These are phyloP conservation scores for Dinothrombium tinctorium DNA, from an alignment of 1,140 invertebrate species.

Conservation along the genomic window DNA sequence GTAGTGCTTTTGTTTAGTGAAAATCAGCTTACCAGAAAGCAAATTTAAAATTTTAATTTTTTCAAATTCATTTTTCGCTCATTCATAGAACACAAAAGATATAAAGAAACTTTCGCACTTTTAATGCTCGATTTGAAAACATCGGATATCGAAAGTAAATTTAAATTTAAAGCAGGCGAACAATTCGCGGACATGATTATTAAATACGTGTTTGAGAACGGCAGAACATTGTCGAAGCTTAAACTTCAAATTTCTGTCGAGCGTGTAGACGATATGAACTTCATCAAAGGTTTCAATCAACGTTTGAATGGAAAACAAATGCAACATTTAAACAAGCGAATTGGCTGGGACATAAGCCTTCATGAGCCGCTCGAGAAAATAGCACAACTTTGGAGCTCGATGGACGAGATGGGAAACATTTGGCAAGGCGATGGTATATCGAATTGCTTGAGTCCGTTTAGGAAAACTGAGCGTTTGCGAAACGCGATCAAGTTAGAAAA, in stretches of 20 bases:
- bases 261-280: constrained; percentile 6
- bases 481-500: constrained; percentile 1
- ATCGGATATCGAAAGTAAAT: not conserved
- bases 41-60: not conserved
- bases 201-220: constrained; percentile 8
- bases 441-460: constrained; percentile 13
- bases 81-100: not conserved
- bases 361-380: constrained; percentile 7
- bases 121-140: constrained; percentile 14
- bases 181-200: constrained; percentile 11
- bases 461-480: not conserved
- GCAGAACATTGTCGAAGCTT: not conserved
- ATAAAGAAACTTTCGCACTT: constrained; percentile 6
- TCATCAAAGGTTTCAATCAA: constrained; percentile 6
- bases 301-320: not conserved
- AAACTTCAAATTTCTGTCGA: constrained; percentile 9
- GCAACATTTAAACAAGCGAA: not conserved
- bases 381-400: constrained; percentile 3
- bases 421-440: constrained; percentile 18
- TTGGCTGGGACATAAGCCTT: constrained; percentile 13
- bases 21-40: not conserved
- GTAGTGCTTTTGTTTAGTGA: not conserved
- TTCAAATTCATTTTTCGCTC: not conserved
- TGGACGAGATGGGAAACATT: constrained; percentile 3
- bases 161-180: constrained; percentile 7